These are phyloP conservation scores for Haliclona indistincta DNA, from an alignment of 37 sponge, comb jelly and placozoan species.

Conservation along the genomic window DNA sequence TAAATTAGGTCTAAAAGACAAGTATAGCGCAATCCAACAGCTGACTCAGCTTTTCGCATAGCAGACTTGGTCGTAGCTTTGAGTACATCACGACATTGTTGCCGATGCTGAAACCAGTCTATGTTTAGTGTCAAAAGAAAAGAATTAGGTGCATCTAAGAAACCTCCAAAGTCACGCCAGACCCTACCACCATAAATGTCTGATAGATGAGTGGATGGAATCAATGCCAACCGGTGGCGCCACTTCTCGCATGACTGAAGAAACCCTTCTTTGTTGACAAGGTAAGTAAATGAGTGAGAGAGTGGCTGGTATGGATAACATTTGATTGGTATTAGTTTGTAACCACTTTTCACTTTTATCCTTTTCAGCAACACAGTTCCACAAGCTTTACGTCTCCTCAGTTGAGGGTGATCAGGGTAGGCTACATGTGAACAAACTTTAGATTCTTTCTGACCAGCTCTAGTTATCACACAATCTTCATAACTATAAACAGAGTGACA, in stretches of 20 bases:
- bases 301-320: background rate
- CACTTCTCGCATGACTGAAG: background rate
- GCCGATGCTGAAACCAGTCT: background rate
- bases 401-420: slow-evolving; percentile 1
- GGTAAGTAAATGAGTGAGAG: background rate
- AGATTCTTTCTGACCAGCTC: background rate
- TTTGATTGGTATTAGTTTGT: background rate
- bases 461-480: background rate
- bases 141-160: background rate
- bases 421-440: background rate
- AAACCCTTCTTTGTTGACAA: background rate
- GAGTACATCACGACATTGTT: background rate
- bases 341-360: background rate
- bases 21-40: slow-evolving; percentile 51
- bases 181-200: slow-evolving; percentile 2
- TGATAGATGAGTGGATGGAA: background rate
- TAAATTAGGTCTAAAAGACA: slow-evolving; percentile 40
- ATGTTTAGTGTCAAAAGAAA: background rate
- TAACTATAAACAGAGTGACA: background rate
- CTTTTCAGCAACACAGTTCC: background rate
- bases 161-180: background rate
- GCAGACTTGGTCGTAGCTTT: background rate
- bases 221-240: background rate
- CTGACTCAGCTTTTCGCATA: slow-evolving; percentile 6
- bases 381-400: background rate